A percentile compares a stretch with the other conserved stretches of the same genome.
These are phyloP conservation scores for Emys orbicularis DNA, from an alignment of 2,797 vertebrate species.

Conservation along the genomic window DNA sequence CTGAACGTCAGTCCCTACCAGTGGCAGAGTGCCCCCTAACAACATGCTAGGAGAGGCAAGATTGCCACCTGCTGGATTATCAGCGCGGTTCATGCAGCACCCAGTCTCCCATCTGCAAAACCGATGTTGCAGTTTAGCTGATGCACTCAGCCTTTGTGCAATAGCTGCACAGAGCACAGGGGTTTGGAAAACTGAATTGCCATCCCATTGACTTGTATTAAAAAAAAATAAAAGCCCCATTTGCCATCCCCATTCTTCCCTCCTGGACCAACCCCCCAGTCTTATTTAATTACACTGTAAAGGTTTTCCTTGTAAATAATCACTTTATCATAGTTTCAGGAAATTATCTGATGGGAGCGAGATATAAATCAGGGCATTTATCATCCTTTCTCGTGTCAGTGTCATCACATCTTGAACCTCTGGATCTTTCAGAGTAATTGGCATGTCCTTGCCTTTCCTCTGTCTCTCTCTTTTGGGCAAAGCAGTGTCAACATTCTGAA, in stretches of 20 bases:
- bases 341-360: slow-evolving; percentile 68
- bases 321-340: slow-evolving; percentile 74
- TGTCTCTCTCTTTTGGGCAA: background rate
- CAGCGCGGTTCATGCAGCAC: background rate
- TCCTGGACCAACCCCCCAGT: slow-evolving; percentile 33
- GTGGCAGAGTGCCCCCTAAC: rapidly evolving
- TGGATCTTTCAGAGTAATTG: slow-evolving; percentile 67
- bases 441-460: slow-evolving; percentile 23
- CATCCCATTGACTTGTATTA: rapidly evolving
- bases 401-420: slow-evolving; percentile 48
- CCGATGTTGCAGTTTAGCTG: background rate
- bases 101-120: background rate
- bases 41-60: background rate
- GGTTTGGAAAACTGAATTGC: background rate
- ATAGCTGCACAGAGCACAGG: background rate
- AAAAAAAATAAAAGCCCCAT: background rate
- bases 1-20: rapidly evolving
- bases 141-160: background rate
- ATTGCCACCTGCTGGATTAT: background rate
- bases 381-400: slow-evolving; percentile 52
- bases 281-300: slow-evolving; percentile 68
- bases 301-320: slow-evolving; percentile 71
- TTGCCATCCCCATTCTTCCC: background rate
- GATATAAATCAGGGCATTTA: slow-evolving; percentile 71
- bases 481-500: slow-evolving; percentile 14